Evolutionary conservation across 2,797 vertebrate species (phyloP), one percentile per base, ranked within the genome.

Genomic region (Pantherophis vulpinus): DNA sequence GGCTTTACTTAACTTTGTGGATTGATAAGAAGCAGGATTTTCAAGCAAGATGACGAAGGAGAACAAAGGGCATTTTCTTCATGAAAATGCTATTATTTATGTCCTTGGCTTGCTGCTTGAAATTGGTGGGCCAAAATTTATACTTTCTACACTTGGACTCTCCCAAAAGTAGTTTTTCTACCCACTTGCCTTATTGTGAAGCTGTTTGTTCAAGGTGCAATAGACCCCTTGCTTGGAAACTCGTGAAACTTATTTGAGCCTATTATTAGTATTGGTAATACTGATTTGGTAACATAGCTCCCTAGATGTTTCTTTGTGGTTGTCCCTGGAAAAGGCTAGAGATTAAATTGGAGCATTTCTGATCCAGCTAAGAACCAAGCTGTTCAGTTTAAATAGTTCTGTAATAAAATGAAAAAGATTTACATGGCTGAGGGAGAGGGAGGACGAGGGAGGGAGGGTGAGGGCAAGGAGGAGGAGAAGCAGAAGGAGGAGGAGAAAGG

Each of bases 361-460:
- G 90, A 83, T 58, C 23, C 66, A 90, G n/a, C 54, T 54, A 3
- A 23, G 13, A 27, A 20, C 27, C 58, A 54, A 18, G 8, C 5
- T n/a, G 25, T 47, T 51, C 4, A 1, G 20, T 18, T 47, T 91
- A 27, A 91, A 47, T 14, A 59, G 37, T 47, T 32, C 27, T 27
- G 37, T 59, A 47, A 58, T 18, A 27, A 86, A 29, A 91, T 5
- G 70, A 27, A 91, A n/a, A 91, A 47, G 1, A 87, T 58, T 20
- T 58, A 29, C 18, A 42, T 42, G 32, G 18, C 70, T 37, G 4
- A 79, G 18, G 18, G 1, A 32, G n/a, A 74, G 16, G 32, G n/a
- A 37, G n/a, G 61, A 5, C 0, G 2, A 14, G 5, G 5, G 11
- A 29, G 27, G 27, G 9, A 1, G 8, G 56, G 56, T 4, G 14